phyloP scores from a whole-genome alignment of 2,797 vertebrate genomes.

The Sternotherus odoratus region DNA sequence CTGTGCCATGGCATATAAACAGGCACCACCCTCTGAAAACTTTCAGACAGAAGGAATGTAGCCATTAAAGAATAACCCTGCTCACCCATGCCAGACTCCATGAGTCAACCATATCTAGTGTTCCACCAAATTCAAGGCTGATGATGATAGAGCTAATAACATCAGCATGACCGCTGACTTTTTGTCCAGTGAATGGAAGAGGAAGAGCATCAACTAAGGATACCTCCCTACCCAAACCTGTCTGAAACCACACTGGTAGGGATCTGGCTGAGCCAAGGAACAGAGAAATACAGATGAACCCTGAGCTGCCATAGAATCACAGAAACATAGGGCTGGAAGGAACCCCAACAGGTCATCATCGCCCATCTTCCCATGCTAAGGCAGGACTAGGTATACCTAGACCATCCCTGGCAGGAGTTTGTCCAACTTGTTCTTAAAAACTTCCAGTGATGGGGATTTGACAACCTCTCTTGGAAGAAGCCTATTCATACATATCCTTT shows the following conservation, averaged over 20 bases:
- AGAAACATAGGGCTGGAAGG: too few relatives aligned
- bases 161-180: rapidly evolving
- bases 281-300: rapidly evolving
- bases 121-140: rapidly evolving
- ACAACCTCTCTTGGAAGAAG: too few relatives aligned
- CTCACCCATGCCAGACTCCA: background rate
- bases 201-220: rapidly evolving
- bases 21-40: background rate
- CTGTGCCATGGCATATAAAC: background rate
- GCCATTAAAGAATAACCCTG: background rate
- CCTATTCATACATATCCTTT: too few relatives aligned
- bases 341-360: too few relatives aligned
- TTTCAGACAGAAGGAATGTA: background rate
- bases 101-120: rapidly evolving
- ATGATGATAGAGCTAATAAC: rapidly evolving
- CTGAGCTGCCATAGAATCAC: background rate
- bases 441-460: too few relatives aligned
- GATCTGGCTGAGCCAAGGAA: background rate
- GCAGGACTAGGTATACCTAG: too few relatives aligned
- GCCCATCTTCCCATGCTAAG: too few relatives aligned
- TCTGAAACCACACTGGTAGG: background rate
- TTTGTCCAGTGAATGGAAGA: background rate
- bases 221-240: rapidly evolving
- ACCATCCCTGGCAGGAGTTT: too few relatives aligned
- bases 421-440: too few relatives aligned